Conservation (phyloP, 1,140 invertebrate genomes). For the Apis florea region DNA sequence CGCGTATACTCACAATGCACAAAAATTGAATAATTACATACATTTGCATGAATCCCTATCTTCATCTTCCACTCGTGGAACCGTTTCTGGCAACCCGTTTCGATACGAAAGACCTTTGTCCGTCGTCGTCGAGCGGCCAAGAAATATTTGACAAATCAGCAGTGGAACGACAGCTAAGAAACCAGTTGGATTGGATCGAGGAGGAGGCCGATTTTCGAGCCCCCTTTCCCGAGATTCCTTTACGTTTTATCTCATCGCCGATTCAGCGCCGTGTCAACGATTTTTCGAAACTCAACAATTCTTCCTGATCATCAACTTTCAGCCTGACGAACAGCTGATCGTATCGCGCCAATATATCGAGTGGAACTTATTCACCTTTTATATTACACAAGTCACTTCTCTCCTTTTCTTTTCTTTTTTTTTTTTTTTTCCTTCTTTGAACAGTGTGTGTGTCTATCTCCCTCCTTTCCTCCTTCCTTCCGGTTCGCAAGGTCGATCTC, state of each 20-base stretch:
- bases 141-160: slow-evolving; percentile 14
- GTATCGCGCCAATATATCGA: slow-evolving; percentile 27
- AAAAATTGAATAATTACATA: no score
- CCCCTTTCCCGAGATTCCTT: slow-evolving; percentile 11
- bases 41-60: neutral
- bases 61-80: neutral
- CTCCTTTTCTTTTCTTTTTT: neutral
- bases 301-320: slow-evolving; percentile 11
- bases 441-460: no score
- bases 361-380: neutral
- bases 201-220: neutral
- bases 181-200: slow-evolving; percentile 9
- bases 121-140: neutral
- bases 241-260: slow-evolving; percentile 27
- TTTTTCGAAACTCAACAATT: slow-evolving; percentile 32
- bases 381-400: slow-evolving; percentile 35
- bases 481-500: no score
- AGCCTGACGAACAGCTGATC: slow-evolving; percentile 38
- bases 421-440: neutral
- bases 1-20: no score
- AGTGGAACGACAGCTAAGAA: slow-evolving; percentile 2
- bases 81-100: neutral
- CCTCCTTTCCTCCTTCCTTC: no score
- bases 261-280: slow-evolving; percentile 38
- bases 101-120: neutral